These are phyloP conservation scores for Hormiphora californensis DNA, from an alignment of 37 sponge, comb jelly and placozoan species.

Conservation along the genomic window DNA sequence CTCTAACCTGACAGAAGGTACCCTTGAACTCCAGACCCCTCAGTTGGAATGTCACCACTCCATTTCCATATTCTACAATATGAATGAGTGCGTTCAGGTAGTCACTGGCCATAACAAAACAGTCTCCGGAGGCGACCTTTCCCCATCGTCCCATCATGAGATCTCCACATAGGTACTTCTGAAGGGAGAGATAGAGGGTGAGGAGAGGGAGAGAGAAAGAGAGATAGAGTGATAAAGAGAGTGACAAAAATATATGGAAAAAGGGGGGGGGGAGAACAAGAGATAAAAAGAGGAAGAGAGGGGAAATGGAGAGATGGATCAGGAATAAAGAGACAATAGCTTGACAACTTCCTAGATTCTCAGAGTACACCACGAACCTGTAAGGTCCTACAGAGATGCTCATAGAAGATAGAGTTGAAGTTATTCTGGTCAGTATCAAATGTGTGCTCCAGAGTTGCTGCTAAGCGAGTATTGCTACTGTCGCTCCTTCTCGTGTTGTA, in stretches of 20 bases:
- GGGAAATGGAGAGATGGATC: neutral
- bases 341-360: neutral
- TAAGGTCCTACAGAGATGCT: constrained; percentile 81
- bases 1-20: constrained; percentile 54
- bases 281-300: neutral
- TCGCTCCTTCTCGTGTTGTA: constrained; percentile 87
- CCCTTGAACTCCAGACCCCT: constrained; percentile 93
- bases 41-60: constrained; percentile 93
- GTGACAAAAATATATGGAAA: neutral
- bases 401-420: constrained; percentile 91
- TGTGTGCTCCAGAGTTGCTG: constrained; percentile 67
- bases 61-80: constrained; percentile 94
- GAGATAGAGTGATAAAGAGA: neutral
- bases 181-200: constrained; percentile 51
- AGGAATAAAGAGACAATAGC: neutral
- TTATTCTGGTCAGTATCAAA: constrained; percentile 56
- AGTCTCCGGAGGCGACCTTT: constrained; percentile 76
- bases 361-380: neutral
- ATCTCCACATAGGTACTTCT: constrained; percentile 85
- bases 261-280: too few relatives aligned
- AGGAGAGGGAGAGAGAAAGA: neutral
- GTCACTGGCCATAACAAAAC: constrained; percentile 86
- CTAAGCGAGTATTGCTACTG: constrained; percentile 70
- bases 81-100: constrained; percentile 86
- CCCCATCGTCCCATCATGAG: constrained; percentile 92